Percentiles rank a stretch among this genome's conserved stretches.
Conservation (phyloP, 35 echinoderm and acorn worm species). For the Lytechinus pictus region DNA sequence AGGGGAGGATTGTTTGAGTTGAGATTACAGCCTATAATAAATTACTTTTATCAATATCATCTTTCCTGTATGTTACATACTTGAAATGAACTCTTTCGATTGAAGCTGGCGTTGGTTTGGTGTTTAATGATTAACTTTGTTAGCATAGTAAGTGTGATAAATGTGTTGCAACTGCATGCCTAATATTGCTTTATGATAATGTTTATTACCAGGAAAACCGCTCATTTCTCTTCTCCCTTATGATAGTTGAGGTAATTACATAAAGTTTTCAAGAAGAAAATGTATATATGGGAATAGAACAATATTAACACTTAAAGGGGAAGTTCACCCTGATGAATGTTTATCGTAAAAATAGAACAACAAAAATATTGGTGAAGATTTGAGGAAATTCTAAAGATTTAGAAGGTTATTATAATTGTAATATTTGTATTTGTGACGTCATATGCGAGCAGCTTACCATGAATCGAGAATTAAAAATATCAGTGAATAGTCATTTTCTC, state of each 20-base stretch:
- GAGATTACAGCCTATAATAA: not conserved
- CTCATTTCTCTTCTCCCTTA: not conserved
- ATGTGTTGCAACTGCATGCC: not conserved
- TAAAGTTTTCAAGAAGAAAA: no score
- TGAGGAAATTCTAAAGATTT: no score
- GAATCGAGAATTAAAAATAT: no score
- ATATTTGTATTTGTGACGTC: no score
- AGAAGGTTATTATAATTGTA: no score
- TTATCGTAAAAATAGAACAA: no score
- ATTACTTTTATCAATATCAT: constrained; percentile 20
- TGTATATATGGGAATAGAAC: no score
- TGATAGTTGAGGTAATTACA: not conserved
- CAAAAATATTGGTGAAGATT: no score
- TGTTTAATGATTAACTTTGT: not conserved
- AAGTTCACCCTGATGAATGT: no score
- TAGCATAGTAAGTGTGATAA: not conserved
- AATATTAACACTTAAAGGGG: no score
- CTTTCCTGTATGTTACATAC: not conserved
- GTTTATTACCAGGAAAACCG: not conserved
- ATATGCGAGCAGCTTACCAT: no score
- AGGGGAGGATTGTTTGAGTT: constrained; percentile 32
- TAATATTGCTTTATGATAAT: not conserved
- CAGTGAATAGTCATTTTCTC: no score
- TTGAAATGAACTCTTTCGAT: not conserved
- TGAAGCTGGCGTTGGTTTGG: not conserved